phyloP scores from a whole-genome alignment of 2,888 invertebrate genomes.

The Tanytarsus gracilentus region DNA sequence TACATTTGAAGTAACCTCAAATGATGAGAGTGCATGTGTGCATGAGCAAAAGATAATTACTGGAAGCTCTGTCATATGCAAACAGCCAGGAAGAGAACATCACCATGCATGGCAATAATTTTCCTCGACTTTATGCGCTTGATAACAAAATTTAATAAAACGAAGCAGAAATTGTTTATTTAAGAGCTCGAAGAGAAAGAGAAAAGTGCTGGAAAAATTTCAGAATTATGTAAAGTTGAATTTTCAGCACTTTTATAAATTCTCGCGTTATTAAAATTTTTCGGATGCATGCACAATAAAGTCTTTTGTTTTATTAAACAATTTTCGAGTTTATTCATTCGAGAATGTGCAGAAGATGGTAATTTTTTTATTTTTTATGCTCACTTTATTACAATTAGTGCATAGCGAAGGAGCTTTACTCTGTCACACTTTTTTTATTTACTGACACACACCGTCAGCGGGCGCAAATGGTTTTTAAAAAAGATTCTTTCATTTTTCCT shows the following conservation, averaged over 20 bases:
- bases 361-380: too few species aligned
- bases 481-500: not conserved
- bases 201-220: constrained; percentile 18
- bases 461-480: constrained; percentile 1
- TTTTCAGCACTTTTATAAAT: constrained; percentile 2
- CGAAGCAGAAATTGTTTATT: constrained; percentile 22
- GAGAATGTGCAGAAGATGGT: too few species aligned
- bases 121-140: constrained; percentile 15
- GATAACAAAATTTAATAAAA: constrained; percentile 27
- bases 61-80: constrained; percentile 7
- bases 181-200: too few species aligned
- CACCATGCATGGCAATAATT: constrained; percentile 17
- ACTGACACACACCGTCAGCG: too few species aligned
- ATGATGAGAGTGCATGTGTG: not conserved
- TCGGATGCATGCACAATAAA: constrained; percentile 16
- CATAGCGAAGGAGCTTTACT: too few species aligned
- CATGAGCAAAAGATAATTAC: not conserved
- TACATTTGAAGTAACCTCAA: too few species aligned
- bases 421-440: too few species aligned
- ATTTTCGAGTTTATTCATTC: too few species aligned
- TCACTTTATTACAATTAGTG: too few species aligned
- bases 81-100: constrained; percentile 9
- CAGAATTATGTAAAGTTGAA: constrained; percentile 13
- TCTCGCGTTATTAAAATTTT: constrained; percentile 12
- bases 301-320: constrained; percentile 15